Conservation (phyloP, 2,888 invertebrate genomes). For the Nomada flava region DNA sequence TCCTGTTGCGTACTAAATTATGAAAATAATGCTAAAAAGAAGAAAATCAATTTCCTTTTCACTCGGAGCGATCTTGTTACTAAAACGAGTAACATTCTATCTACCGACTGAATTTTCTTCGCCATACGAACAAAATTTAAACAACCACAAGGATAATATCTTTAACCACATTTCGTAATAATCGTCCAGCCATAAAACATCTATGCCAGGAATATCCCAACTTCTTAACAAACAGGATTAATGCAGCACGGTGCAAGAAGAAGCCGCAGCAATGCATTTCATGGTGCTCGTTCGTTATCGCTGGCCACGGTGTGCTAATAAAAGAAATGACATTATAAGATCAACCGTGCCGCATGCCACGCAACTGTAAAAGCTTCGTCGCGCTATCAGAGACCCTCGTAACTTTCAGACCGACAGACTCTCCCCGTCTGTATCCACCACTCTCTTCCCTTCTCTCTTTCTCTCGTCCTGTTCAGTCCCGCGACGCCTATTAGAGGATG, state of each 20-base stretch:
- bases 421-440: neutral
- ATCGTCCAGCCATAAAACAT: too few species aligned
- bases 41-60: too few species aligned
- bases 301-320: slow-evolving; percentile 34
- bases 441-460: neutral
- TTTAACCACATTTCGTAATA: too few species aligned
- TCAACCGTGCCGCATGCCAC: slow-evolving; percentile 42
- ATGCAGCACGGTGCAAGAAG: neutral
- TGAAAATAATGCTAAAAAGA: too few species aligned
- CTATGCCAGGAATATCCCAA: too few species aligned
- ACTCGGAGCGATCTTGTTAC: too few species aligned
- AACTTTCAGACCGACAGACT: slow-evolving; percentile 20
- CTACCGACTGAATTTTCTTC: too few species aligned
- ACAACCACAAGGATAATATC: too few species aligned
- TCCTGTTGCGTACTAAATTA: too few species aligned
- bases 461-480: neutral
- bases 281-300: slow-evolving; percentile 35
- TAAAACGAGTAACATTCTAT: too few species aligned
- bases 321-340: slow-evolving; percentile 56
- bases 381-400: slow-evolving; percentile 36
- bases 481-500: slow-evolving; percentile 47
- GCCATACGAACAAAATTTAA: too few species aligned
- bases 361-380: slow-evolving; percentile 38
- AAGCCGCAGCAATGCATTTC: slow-evolving; percentile 31
- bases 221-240: too few species aligned